Base-by-base conservation (phyloP, 1,140 invertebrate species). In the Bombus ignitus region DNA sequence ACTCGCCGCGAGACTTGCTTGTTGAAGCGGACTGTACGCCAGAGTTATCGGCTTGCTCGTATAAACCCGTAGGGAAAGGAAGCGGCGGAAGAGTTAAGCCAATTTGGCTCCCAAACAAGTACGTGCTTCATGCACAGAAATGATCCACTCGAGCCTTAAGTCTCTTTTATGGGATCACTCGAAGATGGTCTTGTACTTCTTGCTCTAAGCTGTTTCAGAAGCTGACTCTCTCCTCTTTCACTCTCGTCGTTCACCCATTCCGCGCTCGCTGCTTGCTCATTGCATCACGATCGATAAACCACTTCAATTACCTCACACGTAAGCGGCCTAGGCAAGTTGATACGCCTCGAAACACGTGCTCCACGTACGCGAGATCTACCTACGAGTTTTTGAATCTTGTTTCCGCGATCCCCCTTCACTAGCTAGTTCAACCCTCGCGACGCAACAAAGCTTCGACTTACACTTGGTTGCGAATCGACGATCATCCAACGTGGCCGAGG, bases 131-230 rank as follows among this genome's bases (percentile, higher is more conserved):
- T 83, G 80, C 80, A 75, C 79, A 59, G 68, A 78, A 87, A 89
- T 89, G 88, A 89, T 89, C 88, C 88, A 89, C 88, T 89, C 84
- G 88, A 81, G 84, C 80, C 81, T 80, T 89, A 83, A 89, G 88
- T 89, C 88, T 89, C 85, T 87, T 89, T 84, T 89, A 87, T 89
- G 77, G 76, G 88, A 83, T 89, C 85, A 80, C 66, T 77, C 42
- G 80, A 85, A 78, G 79, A 66, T 68, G 68, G 66, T 62, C 65
- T 85, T 75, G 79, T 83, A 79, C 66, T 80, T 77, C 76, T 72
- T 70, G 68, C 65, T 83, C 85, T 81, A 81, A 89, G 72, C 83
- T 75, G 70, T 71, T 74, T 42, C 62, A 66, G 28, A 74, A 87
- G 76, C 77, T 65, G 25, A 1, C 12, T 39, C 62, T 0, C 35